A percentile compares a stretch with the other conserved stretches of the same genome.
phyloP scores from a whole-genome alignment of 2,113 vertebrate species.

The Sinocyclocheilus anophthalmus region DNA sequence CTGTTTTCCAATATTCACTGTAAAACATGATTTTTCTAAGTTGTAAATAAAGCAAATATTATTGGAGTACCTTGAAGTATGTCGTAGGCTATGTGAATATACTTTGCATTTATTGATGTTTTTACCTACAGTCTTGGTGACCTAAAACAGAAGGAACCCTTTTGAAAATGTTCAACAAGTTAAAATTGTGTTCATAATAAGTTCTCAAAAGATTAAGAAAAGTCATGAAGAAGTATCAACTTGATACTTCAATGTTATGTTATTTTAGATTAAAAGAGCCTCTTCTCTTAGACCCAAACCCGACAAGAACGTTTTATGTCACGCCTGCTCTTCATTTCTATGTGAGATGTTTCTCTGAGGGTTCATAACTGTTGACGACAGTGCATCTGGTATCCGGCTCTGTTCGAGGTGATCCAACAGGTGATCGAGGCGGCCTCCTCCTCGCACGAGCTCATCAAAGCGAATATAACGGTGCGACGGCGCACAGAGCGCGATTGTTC shows the following conservation, averaged over 20 bases:
- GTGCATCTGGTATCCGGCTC: no score
- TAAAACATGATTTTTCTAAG: background rate
- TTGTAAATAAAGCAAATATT: no score
- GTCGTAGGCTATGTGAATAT: background rate
- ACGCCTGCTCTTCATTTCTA: constrained; percentile 1
- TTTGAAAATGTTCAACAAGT: background rate
- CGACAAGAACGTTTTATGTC: background rate
- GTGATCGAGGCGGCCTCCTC: no score
- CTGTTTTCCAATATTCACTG: no score
- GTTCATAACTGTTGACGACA: constrained; percentile 7
- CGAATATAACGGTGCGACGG: no score
- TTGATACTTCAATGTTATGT: background rate
- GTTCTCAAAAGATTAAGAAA: background rate
- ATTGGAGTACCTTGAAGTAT: no score
- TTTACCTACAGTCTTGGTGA: background rate
- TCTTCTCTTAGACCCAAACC: background rate
- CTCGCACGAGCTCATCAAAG: no score
- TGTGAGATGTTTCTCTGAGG: background rate
- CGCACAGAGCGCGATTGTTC: no score
- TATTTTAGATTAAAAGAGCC: background rate
- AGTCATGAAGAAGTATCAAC: background rate
- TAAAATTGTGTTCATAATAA: background rate
- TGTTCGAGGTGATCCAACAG: no score
- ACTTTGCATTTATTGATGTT: background rate
- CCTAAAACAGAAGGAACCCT: background rate